phyloP scores from a whole-genome alignment of 2,888 invertebrate genomes.

The Drosophila antonietae region DNA sequence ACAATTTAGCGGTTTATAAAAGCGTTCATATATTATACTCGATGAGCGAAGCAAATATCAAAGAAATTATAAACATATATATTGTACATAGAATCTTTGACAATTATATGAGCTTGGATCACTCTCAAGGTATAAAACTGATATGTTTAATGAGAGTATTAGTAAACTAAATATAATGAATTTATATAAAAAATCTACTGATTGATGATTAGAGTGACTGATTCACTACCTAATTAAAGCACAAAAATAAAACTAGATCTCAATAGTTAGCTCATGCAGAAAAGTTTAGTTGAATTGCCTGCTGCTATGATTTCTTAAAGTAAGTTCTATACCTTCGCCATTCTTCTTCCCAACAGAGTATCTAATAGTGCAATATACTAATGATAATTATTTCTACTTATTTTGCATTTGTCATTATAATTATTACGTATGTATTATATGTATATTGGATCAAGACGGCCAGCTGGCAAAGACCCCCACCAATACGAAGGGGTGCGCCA shows the following conservation, averaged over 20 bases:
- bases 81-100: background rate
- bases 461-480: background rate
- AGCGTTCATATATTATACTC: background rate
- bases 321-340: background rate
- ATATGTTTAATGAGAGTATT: too few relatives aligned
- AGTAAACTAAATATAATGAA: background rate
- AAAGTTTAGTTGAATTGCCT: too few relatives aligned
- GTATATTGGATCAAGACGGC: constrained; percentile 21
- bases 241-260: too few relatives aligned
- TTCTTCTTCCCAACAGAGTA: background rate
- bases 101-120: background rate
- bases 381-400: constrained; percentile 7
- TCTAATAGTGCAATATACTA: background rate
- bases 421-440: constrained; percentile 50
- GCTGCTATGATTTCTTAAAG: too few relatives aligned
- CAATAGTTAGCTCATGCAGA: background rate
- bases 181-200: background rate
- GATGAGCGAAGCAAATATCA: background rate
- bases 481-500: constrained; percentile 13
- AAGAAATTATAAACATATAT: background rate
- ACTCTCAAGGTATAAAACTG: too few relatives aligned
- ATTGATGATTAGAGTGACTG: background rate
- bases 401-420: constrained; percentile 74
- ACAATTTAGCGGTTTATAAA: constrained; percentile 30
- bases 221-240: background rate